Evolutionary conservation across 2,113 vertebrate genomes (phyloP).

Genomic region (Proterorhinus semilunaris): DNA sequence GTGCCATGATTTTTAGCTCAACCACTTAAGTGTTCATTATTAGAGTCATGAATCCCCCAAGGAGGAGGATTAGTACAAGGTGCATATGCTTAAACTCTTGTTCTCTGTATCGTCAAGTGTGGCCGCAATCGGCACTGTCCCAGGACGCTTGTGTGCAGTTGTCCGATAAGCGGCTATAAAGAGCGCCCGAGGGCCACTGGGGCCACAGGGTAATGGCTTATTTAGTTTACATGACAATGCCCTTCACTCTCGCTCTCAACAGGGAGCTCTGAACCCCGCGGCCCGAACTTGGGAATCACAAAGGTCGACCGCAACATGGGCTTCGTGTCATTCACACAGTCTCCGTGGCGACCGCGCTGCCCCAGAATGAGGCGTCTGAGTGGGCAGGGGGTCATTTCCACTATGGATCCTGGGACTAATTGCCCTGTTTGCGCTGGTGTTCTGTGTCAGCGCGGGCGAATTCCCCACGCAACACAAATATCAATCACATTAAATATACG

Average conservation of each 20-base stretch:
- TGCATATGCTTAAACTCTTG: conserved; percentile 14
- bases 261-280: conserved; percentile 27
- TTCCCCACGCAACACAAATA: conserved; percentile 57
- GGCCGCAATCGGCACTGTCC: conserved; percentile 14
- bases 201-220: conserved; percentile 59
- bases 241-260: conserved; percentile 52
- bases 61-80: conserved; percentile 31
- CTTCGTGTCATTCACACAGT: conserved; percentile 57
- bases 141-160: conserved; percentile 49
- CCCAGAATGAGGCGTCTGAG: not conserved
- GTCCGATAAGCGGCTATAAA: conserved; percentile 51
- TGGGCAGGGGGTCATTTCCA: conserved; percentile 53
- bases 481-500: conserved; percentile 61
- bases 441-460: conserved; percentile 52
- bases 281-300: conserved; percentile 39
- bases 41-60: conserved; percentile 44
- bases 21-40: conserved; percentile 6
- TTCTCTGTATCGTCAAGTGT: conserved; percentile 34
- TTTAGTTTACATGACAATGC: conserved; percentile 68
- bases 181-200: conserved; percentile 38
- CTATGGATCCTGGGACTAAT: conserved; percentile 58
- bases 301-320: conserved; percentile 60
- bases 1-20: not conserved
- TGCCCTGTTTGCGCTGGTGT: conserved; percentile 55
- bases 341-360: conserved; percentile 49